Percentiles rank a stretch among this genome's conserved stretches.
Conservation (phyloP, 2,113 vertebrate species). For the Bungarus multicinctus region DNA sequence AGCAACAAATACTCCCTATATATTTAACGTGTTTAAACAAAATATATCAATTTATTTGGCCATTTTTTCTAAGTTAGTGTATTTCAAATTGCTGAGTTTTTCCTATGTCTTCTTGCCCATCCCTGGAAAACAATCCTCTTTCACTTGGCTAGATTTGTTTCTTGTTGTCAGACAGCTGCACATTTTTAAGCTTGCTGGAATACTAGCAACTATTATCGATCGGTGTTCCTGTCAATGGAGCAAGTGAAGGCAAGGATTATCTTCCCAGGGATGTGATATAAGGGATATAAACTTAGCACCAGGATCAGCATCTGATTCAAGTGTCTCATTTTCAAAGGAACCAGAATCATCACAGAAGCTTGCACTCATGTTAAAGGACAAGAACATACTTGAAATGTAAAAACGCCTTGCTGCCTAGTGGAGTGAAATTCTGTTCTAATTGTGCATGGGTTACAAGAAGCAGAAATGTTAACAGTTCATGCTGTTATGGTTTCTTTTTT, state of each 20-base stretch:
- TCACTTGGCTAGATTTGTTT: background rate
- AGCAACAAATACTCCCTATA: background rate
- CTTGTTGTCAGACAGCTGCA: conserved; percentile 15
- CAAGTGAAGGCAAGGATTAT: conserved; percentile 3
- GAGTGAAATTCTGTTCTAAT: background rate
- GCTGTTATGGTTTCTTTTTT: background rate
- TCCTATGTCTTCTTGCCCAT: background rate
- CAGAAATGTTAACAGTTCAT: background rate
- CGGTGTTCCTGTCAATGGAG: background rate
- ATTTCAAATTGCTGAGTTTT: background rate
- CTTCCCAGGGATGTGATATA: background rate
- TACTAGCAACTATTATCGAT: background rate
- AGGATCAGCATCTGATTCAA: background rate
- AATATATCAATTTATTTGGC: background rate
- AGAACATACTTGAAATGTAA: background rate
- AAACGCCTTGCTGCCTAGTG: background rate
- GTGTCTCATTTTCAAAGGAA: background rate
- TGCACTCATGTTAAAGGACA: background rate
- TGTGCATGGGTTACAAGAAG: background rate
- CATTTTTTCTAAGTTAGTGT: background rate
- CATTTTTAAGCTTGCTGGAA: background rate
- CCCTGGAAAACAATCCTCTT: background rate
- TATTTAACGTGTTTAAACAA: background rate
- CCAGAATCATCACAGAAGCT: background rate
- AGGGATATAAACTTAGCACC: background rate